Evolutionary conservation across 2,113 vertebrate species (phyloP), one percentile per base, ranked within the genome.

Genomic region (Alouatta palliata): DNA sequence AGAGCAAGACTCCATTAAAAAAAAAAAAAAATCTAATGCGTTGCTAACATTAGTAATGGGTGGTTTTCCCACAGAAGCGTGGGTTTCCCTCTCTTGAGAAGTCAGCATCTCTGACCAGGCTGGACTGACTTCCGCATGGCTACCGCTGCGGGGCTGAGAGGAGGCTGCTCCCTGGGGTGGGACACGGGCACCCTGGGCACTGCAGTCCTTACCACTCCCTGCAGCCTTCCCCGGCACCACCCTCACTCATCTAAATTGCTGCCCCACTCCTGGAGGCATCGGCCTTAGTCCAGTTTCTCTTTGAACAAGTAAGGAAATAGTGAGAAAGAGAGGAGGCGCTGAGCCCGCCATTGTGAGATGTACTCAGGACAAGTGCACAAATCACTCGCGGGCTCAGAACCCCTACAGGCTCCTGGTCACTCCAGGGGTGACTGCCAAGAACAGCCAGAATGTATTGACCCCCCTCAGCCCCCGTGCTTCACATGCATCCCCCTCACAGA

Each of bases 381-480:
- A 40, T 73, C 75, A 6, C 35, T 40, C 4, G 0, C 0, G 1
- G 47, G 32, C 25, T 68, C 76, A 20, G 88, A 23, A n/a, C 35
- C 13, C 52, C 49, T 5, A 2, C 25, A 45, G 64, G 73, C 11
- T 68, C 37, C 81, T 35, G 2, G 3, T 75, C 58, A 6, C 52
- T 27, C 0, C 35, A 8, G 58, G 35, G 45, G n/a, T 17, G 21
- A 66, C 71, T n/a, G 35, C 76, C 3, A 4, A 40, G 61, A 68
- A 40, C 82, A 19, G 21, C 10, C 4, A 17, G 10, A 11, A 2
- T 37, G 21, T 27, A 19, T 6, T 17, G 30, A 91, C 27, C 0
- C 6, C 25, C 0, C 0, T 2, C 75, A 27, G 0, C 5, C 1
- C 25, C 0, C 0, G 43, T 35, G 76, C 19, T 52, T 80, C 49